Percentiles rank a stretch among this genome's conserved stretches.
phyloP scores from a whole-genome alignment of 2,113 vertebrate genomes.

The Corythaeola cristata region DNA sequence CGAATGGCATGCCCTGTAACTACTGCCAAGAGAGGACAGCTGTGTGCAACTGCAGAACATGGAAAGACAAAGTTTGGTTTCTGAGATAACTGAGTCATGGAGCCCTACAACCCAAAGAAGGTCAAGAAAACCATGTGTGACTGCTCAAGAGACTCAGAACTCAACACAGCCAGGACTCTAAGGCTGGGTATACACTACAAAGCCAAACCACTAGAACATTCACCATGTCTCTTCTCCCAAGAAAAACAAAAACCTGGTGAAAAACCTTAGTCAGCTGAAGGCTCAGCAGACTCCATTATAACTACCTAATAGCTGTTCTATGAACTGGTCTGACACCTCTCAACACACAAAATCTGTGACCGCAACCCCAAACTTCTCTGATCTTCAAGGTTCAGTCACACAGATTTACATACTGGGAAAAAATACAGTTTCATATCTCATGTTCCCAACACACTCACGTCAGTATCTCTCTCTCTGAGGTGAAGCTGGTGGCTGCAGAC shows the following conservation, averaged over 20 bases:
- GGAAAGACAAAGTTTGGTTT: not conserved
- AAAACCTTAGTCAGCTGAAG: not conserved
- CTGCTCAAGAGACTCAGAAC: not conserved
- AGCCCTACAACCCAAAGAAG: not conserved
- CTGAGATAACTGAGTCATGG: not conserved
- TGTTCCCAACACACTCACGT: not conserved
- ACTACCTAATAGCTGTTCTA: not conserved
- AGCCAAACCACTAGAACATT: not conserved
- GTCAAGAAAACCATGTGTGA: not conserved
- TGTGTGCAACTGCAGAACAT: not conserved
- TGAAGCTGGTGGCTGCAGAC: not conserved
- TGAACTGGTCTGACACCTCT: not conserved
- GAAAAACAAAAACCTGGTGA: not conserved
- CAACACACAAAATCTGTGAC: fast-evolving
- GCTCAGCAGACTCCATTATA: not conserved
- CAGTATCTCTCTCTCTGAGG: not conserved
- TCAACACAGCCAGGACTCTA: not conserved
- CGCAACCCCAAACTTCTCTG: not conserved
- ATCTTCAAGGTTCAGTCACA: not conserved
- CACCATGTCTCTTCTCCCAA: not conserved
- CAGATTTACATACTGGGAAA: not conserved
- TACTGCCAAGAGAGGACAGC: not conserved
- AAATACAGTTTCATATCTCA: not conserved
- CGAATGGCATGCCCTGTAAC: not conserved
- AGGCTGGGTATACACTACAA: not conserved